Base-by-base conservation (phyloP, 2,888 invertebrate species). In the Zygothrica quintamaculata region DNA sequence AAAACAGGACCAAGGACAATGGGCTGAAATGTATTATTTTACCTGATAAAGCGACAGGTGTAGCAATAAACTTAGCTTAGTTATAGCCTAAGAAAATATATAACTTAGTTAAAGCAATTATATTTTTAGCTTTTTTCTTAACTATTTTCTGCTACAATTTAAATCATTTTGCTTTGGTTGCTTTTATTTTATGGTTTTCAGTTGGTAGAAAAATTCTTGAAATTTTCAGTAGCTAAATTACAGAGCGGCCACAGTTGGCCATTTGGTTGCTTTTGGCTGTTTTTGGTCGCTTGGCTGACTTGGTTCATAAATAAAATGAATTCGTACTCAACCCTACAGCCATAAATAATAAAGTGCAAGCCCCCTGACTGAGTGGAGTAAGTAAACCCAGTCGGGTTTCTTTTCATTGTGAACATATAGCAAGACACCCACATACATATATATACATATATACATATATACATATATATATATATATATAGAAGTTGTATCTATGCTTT, bases 261-360 rank as follows among this genome's bases (percentile, higher is more conserved):
- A 58, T 76, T 65, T 25, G 37, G 25, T 9, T 42, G 43, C 33
- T 42, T 47, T 33, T 31, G n/a, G n/a, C n/a, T n/a, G 57, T 22
- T 61, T 61, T 64, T 71, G 67, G 65, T 57, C 55, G 76, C 70
- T 81, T 76, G 77, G 74, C 67, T 73, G 81, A 62, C 57, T 78
- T 75, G 76, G 65, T 75, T 75, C 82, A 79, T 84, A 82, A 82
- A 84, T 82, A 77, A 84, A 82, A 77, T 79, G 75, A 84, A 82
- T 80, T 80, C 74, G 70, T 85, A 82, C 70, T 80, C 82, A 78
- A 72, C 50, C 69, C 80, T 77, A 84, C 74, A 74, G 81, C 76
- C 76, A 84, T 84, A 84, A 84, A 84, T 84, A 86, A 84, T 84
- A 84, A 84, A 84, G 74, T 74, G 76, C 81, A 77, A 56, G 70